Evolutionary conservation across 2,888 invertebrate species (phyloP), one percentile per base, ranked within the genome.

Genomic region (Sminthurinus aureus): DNA sequence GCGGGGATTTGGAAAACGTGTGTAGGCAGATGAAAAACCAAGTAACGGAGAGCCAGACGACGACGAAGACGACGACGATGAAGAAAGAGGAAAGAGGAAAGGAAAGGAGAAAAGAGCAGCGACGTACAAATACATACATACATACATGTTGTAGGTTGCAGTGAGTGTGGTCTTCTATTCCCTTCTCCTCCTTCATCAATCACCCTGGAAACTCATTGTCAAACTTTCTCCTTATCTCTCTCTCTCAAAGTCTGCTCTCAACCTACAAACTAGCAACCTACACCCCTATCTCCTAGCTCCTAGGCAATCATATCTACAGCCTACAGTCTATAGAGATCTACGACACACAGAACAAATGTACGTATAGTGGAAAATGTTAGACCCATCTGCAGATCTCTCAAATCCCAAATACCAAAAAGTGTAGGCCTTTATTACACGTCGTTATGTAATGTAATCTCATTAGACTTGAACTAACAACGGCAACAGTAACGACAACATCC

Each of bases 181-280:
- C 58, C 8, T 73, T 64, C 15, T 64, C 15, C 20, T 9, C 75
- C 75, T 75, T 75, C 75, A 75, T 75, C 75, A 75, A 75, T 75
- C 75, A 75, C 75, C n/a, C 11, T 75, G 50, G 18, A 51, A 75
- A 75, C 75, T 75, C 75, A 75, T 75, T 75, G 75, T 75, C 75
- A 75, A 75, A 75, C n/a, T 75, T 75, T 75, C 22, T 51, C 38
- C 75, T 75, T 75, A 75, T 75, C 75, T 75, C 22, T 51, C 22
- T 18, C 51, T n/a, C 50, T 4, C 9, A 8, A 2, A 15, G 26
- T 15, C 50, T 75, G n/a, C 75, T 51, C 75, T 20, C 50, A 18
- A 18, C n/a, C 75, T 51, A 51, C 51, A 58, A 11, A 58, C 13
- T 18, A 58, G 52, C n/a, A n/a, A n/a, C n/a, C n/a, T n/a, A n/a